Base-by-base conservation (phyloP, 2,797 vertebrate genomes). In the Melanotaenia nigrans region DNA sequence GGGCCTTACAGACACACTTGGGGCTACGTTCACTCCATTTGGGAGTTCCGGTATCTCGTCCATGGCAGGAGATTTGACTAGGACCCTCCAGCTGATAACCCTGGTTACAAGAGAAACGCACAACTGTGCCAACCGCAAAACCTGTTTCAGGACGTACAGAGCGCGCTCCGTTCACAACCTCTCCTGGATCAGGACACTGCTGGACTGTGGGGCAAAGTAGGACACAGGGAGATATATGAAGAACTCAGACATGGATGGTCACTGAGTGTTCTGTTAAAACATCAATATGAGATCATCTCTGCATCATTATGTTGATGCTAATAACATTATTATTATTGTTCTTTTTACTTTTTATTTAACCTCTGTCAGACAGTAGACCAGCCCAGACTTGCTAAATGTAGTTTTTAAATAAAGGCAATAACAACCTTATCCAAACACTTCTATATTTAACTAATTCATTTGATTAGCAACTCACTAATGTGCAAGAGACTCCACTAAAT, bases 21-120 rank as follows among this genome's bases (percentile, higher is more conserved):
- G 97, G 97, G 85, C 96, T 96, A 69, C 96, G 95, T 87, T 97
- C 97, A 1, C 97, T 98, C 97, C 97, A 97, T 73, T 98, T 98
- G 33, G 97, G 97, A 22, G 95, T 96, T 45, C 96, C 96, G 0
- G 95, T 97, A 92, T 98, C 96, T 40, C 96, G 93, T 45, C 94
- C 96, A 5, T 97, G 96, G 89, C 97, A 98, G 38, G 97, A 96
- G 82, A 98, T 96, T 14, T 95, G 94, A 9, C 93, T 94, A 1
- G 96, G 95, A 33, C 97, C 97, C 73, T 98, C 97, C 40, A 97
- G 92, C 62, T 96, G 95, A 60, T 98, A 97, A 59, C 97, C 97
- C 9, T 97, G 96, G 73, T 96, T 95, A 72, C 97, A 97, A 59
- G 96, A 96, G 83, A 97, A 98, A 79, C 96, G 96, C 35, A 97